Conservation (phyloP, 2,888 invertebrate genomes). For the Torymus tubicola region DNA sequence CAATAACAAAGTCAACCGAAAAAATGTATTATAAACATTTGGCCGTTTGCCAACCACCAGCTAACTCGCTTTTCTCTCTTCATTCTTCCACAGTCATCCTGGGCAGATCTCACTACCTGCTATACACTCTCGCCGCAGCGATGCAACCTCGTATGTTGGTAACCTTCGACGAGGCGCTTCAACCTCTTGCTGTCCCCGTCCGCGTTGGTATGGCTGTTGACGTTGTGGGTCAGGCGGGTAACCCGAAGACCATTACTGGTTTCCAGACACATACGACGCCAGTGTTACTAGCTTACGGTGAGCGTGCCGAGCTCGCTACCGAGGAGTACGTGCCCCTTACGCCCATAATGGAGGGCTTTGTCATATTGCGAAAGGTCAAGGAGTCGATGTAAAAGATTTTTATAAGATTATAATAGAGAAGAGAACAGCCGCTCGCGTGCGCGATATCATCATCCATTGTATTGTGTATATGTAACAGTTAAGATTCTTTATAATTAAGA, state of each 20-base stretch:
- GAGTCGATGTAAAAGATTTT: slow-evolving; percentile 72
- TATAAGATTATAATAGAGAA: background rate
- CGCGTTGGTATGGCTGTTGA: slow-evolving; percentile 97
- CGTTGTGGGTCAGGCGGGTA: slow-evolving; percentile 99
- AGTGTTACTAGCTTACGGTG: slow-evolving; percentile 96
- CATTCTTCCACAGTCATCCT: slow-evolving; percentile 82
- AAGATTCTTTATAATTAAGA: slow-evolving; percentile 52
- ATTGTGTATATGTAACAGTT: slow-evolving; percentile 38
- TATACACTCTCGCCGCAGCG: slow-evolving; percentile 96
- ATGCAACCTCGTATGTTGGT: slow-evolving; percentile 99
- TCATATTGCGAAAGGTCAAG: slow-evolving; percentile 96
- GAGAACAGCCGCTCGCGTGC: background rate
- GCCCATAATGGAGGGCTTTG: slow-evolving; percentile 99
- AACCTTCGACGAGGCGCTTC: slow-evolving; percentile 96
- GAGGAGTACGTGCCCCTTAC: slow-evolving; percentile 97
- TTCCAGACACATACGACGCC: slow-evolving; percentile 99
- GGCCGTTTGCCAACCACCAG: no score
- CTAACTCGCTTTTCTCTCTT: background rate
- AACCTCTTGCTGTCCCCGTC: slow-evolving; percentile 95
- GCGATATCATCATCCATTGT: slow-evolving; percentile 2
- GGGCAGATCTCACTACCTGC: slow-evolving; percentile 96
- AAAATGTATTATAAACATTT: no score
- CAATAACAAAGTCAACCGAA: no score
- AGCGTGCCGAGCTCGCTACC: slow-evolving; percentile 97
- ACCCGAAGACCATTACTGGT: slow-evolving; percentile 99